These are phyloP conservation scores for Cheirogaleus major DNA, from an alignment of 2,797 vertebrate species.

Conservation along the genomic window DNA sequence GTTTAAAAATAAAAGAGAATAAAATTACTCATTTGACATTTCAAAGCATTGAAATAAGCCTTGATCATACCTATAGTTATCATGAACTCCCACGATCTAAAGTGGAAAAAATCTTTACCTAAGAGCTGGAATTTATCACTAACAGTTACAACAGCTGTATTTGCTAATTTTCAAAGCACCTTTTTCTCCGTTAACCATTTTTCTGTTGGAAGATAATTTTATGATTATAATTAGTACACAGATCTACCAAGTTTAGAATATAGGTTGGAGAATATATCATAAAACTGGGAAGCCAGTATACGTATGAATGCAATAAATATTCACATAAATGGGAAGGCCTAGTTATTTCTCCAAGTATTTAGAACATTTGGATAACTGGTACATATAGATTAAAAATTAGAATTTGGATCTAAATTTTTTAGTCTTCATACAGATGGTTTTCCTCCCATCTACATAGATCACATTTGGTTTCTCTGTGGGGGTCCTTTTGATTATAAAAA, in stretches of 20 bases:
- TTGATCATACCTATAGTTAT: slow-evolving; percentile 57
- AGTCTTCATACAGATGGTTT: not conserved
- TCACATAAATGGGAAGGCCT: not conserved
- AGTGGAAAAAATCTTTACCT: slow-evolving; percentile 45
- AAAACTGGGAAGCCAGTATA: not conserved
- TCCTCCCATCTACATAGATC: not conserved
- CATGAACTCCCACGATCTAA: slow-evolving; percentile 56
- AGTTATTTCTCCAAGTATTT: slow-evolving; percentile 16
- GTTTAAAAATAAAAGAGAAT: slow-evolving; percentile 76
- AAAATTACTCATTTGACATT: slow-evolving; percentile 73
- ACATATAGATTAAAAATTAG: not conserved
- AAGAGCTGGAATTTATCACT: slow-evolving; percentile 40
- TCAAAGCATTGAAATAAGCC: slow-evolving; percentile 70
- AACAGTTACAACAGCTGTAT: slow-evolving; percentile 34
- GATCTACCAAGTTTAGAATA: not conserved
- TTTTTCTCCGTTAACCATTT: not conserved
- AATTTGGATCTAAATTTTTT: not conserved
- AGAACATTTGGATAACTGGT: not conserved
- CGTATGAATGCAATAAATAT: not conserved
- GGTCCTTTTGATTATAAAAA: slow-evolving; percentile 9
- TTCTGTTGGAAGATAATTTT: slow-evolving; percentile 7
- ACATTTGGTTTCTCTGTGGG: not conserved
- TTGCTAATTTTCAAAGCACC: slow-evolving; percentile 18
- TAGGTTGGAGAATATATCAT: not conserved
- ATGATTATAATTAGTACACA: slow-evolving; percentile 14